A percentile compares a stretch with the other conserved stretches of the same genome.
phyloP scores from a whole-genome alignment of 2,888 invertebrate species.

The Blera fallax region DNA sequence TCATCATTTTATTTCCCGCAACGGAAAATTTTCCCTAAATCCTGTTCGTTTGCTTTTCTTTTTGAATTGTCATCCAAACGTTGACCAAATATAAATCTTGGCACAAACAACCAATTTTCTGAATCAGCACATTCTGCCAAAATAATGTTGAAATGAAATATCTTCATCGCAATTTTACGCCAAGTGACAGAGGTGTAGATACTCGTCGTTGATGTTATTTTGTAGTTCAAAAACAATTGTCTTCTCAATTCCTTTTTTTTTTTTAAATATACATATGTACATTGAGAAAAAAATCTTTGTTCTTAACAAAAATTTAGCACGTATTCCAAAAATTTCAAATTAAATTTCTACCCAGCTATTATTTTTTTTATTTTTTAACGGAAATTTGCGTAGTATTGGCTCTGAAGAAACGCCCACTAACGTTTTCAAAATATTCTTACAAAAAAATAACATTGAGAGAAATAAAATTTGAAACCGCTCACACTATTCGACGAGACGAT shows the following conservation, averaged over 20 bases:
- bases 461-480: background rate
- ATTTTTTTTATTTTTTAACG: background rate
- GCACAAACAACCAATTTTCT: constrained; percentile 54
- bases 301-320: constrained; percentile 5
- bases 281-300: background rate
- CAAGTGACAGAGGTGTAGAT: constrained; percentile 12
- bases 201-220: background rate
- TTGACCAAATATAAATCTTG: constrained; percentile 59
- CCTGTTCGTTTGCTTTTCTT: background rate
- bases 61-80: constrained; percentile 14
- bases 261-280: background rate
- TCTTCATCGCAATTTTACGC: constrained; percentile 65
- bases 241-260: background rate
- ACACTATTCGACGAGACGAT: background rate
- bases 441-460: background rate
- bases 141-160: constrained; percentile 60
- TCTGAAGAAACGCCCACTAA: constrained; percentile 29
- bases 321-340: constrained; percentile 13
- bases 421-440: constrained; percentile 38
- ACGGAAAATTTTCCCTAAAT: background rate
- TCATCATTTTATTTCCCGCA: constrained; percentile 14
- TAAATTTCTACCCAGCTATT: background rate
- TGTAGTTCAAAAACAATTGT: constrained; percentile 3
- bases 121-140: constrained; percentile 47
- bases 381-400: background rate